Evolutionary conservation across 2,888 invertebrate genomes (phyloP), one percentile per base, ranked within the genome.

Genomic region (Balanococcus diminutus): DNA sequence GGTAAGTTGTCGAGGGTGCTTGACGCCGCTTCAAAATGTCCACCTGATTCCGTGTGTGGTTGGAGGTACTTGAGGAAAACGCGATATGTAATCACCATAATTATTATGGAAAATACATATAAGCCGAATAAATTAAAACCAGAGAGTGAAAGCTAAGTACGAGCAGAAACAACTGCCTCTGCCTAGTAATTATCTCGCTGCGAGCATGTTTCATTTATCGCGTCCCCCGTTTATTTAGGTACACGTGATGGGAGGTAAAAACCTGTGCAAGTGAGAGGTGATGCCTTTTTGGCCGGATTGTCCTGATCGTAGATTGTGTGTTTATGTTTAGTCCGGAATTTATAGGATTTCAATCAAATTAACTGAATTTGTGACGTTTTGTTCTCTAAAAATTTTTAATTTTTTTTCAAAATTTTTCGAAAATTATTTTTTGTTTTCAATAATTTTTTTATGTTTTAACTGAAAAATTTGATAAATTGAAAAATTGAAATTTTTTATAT

Each of bases 71-170:
- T 32, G 11, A 32, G 16, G 32, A 72, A n/a, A 72, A 72, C 72
- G 32, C 72, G 72, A 72, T 72, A 72, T 72, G 72, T 72, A 72
- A 72, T 72, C 72, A 72, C 72, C 72, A 31, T 72, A 72, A 72
- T 72, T 72, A 72, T 72, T 72, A 72, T 72, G 72, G 72, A 72
- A 72, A 72, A 72, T 72, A 72, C 72, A 72, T 72, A 72, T 32
- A 61, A 72, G 32, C n/a, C 72, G 72, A 72, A 72, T 72, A 72
- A 72, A 72, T 72, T 72, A 72, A 72, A 72, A 46, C 72, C 25
- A 16, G n/a, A 16, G n/a, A 31, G 32, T 72, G n/a, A n/a, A 72
- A 28, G 31, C 72, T 46, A 46, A 46, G 46, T 46, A 46, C 72
- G 31, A 72, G 72, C 32, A 72, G 28, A 72, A 72, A 72, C 72